Evolutionary conservation across 1,140 invertebrate species (phyloP).

Genomic region (Ctenoplectra terminalis): DNA sequence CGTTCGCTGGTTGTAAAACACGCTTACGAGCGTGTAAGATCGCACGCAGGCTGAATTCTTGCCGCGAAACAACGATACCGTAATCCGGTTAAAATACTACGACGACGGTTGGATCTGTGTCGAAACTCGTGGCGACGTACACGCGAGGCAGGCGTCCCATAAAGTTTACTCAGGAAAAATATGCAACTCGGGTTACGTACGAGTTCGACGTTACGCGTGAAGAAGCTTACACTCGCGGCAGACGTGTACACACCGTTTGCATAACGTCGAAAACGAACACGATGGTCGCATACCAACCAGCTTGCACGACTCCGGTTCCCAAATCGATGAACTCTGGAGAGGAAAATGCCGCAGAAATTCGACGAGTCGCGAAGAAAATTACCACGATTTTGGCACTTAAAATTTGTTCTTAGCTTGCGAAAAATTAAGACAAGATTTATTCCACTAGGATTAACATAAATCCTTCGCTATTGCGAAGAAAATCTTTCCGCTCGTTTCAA

Average conservation of each 20-base stretch:
- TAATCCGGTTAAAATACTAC: constrained; percentile 26
- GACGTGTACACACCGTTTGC: constrained; percentile 24
- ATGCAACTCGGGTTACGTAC: constrained; percentile 11
- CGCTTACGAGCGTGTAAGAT: background rate
- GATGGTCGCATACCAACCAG: constrained; percentile 23
- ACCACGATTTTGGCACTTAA: background rate
- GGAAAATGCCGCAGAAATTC: background rate
- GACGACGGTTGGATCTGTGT: too few relatives aligned
- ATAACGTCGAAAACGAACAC: constrained; percentile 19
- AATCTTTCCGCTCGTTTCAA: too few relatives aligned
- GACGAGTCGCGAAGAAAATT: background rate
- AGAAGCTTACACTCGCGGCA: constrained; percentile 5
- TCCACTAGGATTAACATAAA: too few relatives aligned
- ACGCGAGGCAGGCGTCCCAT: background rate
- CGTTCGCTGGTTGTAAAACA: background rate
- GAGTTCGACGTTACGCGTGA: constrained; percentile 34
- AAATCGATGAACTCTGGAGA: constrained; percentile 35
- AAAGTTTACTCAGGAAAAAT: constrained; percentile 26
- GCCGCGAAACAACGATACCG: background rate
- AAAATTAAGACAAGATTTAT: too few relatives aligned
- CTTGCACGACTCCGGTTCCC: background rate
- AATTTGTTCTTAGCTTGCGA: too few relatives aligned
- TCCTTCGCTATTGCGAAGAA: too few relatives aligned
- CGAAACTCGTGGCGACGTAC: background rate
- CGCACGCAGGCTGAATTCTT: background rate